phyloP scores from a whole-genome alignment of 2,888 invertebrate genomes.

The Monochamus alternatus region DNA sequence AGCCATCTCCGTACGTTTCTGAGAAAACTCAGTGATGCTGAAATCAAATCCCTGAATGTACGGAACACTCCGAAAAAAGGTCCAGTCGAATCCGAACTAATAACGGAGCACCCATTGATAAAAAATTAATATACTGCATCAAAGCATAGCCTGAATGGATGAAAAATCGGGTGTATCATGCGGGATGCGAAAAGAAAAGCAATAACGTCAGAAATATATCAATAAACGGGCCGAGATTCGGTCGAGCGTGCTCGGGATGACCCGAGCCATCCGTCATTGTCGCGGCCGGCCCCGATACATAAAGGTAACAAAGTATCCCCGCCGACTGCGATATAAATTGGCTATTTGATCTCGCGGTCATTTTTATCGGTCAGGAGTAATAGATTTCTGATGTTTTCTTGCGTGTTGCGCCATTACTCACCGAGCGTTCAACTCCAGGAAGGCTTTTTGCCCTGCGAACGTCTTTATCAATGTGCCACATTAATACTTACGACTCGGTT shows the following conservation, averaged over 20 bases:
- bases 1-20: neutral
- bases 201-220: slow-evolving; percentile 60
- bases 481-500: slow-evolving; percentile 42
- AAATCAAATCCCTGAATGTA: slow-evolving; percentile 19
- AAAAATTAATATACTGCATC: slow-evolving; percentile 49
- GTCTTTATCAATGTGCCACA: slow-evolving; percentile 50
- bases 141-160: slow-evolving; percentile 48
- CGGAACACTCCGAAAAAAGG: slow-evolving; percentile 6
- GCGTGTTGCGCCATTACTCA: slow-evolving; percentile 60
- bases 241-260: slow-evolving; percentile 56
- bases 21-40: slow-evolving; percentile 7
- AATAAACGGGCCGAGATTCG: slow-evolving; percentile 58
- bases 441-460: slow-evolving; percentile 47
- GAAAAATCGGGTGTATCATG: slow-evolving; percentile 53
- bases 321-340: slow-evolving; percentile 62
- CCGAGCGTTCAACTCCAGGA: slow-evolving; percentile 53
- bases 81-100: slow-evolving; percentile 27
- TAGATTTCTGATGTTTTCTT: slow-evolving; percentile 63
- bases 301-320: slow-evolving; percentile 63
- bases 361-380: slow-evolving; percentile 63
- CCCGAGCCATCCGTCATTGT: slow-evolving; percentile 62
- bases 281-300: slow-evolving; percentile 60
- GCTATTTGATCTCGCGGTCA: slow-evolving; percentile 64
- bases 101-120: slow-evolving; percentile 34
- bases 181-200: slow-evolving; percentile 57